Evolutionary conservation across 2,888 invertebrate genomes (phyloP).

Genomic region (Mamestra brassicae): DNA sequence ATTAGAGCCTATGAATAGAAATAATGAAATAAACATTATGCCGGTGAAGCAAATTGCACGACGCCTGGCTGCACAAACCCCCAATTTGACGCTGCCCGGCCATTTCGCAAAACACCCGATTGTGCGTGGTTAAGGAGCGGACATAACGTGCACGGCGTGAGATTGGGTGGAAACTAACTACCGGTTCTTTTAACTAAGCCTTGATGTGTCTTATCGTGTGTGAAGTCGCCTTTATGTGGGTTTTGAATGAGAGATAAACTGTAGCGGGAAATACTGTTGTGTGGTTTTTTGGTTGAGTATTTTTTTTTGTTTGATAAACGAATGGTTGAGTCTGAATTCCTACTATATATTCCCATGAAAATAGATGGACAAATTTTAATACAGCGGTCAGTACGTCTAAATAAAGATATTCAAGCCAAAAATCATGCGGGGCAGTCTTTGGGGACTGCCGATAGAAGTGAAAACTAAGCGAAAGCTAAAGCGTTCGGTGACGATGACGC

Average conservation of each 20-base stretch:
- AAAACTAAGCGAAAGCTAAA: too few species aligned
- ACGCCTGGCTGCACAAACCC: conserved; percentile 86
- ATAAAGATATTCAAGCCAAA: too few species aligned
- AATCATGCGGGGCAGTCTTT: too few species aligned
- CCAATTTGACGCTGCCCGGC: conserved; percentile 82
- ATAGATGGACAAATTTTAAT: too few species aligned
- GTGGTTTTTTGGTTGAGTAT: neutral
- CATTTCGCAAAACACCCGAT: conserved; percentile 86
- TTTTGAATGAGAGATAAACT: conserved; percentile 7
- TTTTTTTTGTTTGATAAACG: neutral
- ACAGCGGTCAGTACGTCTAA: too few species aligned
- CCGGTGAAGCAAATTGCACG: conserved; percentile 88
- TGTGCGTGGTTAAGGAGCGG: conserved; percentile 85
- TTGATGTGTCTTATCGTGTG: conserved; percentile 50
- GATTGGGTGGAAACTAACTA: conserved; percentile 86
- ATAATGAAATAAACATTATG: conserved; percentile 91
- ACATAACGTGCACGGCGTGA: conserved; percentile 77
- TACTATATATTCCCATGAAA: too few species aligned
- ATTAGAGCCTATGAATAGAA: conserved; percentile 89
- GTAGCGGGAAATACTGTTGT: neutral
- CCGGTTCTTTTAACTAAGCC: conserved; percentile 70
- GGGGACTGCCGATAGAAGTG: too few species aligned
- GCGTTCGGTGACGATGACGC: too few species aligned
- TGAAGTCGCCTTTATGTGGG: conserved; percentile 45
- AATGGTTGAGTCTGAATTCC: too few species aligned